Percentiles rank a stretch among this genome's conserved stretches.
These are phyloP conservation scores for Meteorus colon DNA, from an alignment of 2,888 invertebrate species.

Conservation along the genomic window DNA sequence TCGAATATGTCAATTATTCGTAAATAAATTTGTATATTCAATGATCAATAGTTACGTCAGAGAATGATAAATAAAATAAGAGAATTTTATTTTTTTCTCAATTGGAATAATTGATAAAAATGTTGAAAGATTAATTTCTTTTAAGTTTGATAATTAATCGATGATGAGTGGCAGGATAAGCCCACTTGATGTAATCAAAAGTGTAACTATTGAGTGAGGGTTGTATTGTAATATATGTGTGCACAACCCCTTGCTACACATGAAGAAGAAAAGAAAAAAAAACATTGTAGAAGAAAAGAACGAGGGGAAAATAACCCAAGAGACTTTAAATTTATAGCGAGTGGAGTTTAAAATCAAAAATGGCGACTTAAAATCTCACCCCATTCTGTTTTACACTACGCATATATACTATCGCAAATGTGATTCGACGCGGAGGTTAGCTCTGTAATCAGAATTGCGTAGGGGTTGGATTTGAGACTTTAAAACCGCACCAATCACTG, in stretches of 20 bases:
- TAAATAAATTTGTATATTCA: too few relatives aligned
- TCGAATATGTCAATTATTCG: neutral
- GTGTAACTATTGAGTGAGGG: slow-evolving; percentile 34
- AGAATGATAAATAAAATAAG: too few relatives aligned
- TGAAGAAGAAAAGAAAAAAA: neutral
- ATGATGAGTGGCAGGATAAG: neutral
- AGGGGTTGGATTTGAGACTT: neutral
- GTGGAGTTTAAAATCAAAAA: slow-evolving; percentile 53
- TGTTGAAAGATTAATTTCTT: too few relatives aligned
- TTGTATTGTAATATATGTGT: slow-evolving; percentile 20
- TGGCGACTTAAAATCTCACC: slow-evolving; percentile 59
- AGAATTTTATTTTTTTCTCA: too few relatives aligned
- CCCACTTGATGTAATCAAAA: slow-evolving; percentile 44
- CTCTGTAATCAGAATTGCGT: slow-evolving; percentile 45
- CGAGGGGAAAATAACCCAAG: too few relatives aligned
- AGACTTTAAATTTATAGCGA: too few relatives aligned
- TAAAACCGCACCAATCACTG: slow-evolving; percentile 1
- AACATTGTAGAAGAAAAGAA: too few relatives aligned
- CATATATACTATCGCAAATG: slow-evolving; percentile 49
- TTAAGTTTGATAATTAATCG: neutral
- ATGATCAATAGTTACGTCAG: too few relatives aligned
- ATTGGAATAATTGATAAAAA: too few relatives aligned
- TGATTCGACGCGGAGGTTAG: slow-evolving; percentile 66
- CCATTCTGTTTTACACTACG: slow-evolving; percentile 63
- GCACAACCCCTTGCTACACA: neutral